A percentile compares a stretch with the other conserved stretches of the same genome.
Evolutionary conservation across 1,140 invertebrate genomes (phyloP).

Genomic region (Parapsyche elsis): DNA sequence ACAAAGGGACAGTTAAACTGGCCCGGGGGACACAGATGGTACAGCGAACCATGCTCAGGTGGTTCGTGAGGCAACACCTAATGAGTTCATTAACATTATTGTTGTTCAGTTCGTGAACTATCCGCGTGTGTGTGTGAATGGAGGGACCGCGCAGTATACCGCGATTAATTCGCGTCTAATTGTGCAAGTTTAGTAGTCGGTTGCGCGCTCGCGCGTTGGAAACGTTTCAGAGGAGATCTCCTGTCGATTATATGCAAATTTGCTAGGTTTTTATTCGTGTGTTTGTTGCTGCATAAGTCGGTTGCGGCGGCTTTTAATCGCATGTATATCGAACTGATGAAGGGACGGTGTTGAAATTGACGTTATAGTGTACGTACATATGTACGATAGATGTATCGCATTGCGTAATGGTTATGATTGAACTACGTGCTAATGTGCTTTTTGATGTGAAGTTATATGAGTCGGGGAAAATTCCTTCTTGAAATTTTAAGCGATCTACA

Average conservation of each 20-base stretch:
- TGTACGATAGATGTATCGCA: too few relatives aligned
- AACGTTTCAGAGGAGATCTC: not conserved
- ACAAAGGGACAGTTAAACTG: too few relatives aligned
- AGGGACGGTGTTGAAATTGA: too few relatives aligned
- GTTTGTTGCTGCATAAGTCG: too few relatives aligned
- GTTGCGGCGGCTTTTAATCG: too few relatives aligned
- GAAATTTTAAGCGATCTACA: too few relatives aligned
- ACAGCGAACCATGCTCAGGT: not conserved
- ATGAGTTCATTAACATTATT: conserved; percentile 34
- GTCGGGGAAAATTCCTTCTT: too few relatives aligned
- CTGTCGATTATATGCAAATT: conserved; percentile 8
- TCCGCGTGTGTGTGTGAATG: not conserved
- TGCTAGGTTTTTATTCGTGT: not conserved
- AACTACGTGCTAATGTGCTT: too few relatives aligned
- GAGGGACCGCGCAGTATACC: not conserved
- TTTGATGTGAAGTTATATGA: too few relatives aligned
- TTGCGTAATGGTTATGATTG: too few relatives aligned
- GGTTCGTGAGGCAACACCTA: conserved; percentile 2
- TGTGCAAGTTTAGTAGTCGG: not conserved
- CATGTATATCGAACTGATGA: too few relatives aligned
- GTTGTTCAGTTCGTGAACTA: conserved; percentile 14
- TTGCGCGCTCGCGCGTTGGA: not conserved
- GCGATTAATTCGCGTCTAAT: conserved; percentile 25
- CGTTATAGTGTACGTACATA: too few relatives aligned
- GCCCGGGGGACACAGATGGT: not conserved